Evolutionary conservation across 2,113 vertebrate species (phyloP).

Genomic region (Numenius arquata): DNA sequence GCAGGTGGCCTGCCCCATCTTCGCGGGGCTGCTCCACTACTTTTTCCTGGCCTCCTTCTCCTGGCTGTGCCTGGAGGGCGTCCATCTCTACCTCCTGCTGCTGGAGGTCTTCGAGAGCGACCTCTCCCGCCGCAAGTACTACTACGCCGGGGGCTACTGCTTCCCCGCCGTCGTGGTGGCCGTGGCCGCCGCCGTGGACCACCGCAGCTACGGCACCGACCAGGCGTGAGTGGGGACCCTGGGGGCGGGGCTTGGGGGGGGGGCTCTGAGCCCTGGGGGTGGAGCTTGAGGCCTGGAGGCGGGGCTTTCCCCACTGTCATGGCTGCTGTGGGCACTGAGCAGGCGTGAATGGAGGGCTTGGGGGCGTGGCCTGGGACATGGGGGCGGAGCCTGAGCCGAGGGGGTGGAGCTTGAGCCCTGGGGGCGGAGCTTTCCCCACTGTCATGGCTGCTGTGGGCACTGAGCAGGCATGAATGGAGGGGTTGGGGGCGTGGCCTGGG

Average conservation of each 20-base stretch:
- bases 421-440: too few species aligned
- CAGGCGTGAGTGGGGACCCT: constrained; percentile 82
- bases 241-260: not conserved
- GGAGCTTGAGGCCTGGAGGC: too few species aligned
- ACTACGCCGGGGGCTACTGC: constrained; percentile 92
- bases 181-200: constrained; percentile 90
- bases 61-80: constrained; percentile 93
- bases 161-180: constrained; percentile 91
- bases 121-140: constrained; percentile 90
- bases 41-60: constrained; percentile 94
- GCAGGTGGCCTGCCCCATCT: not conserved
- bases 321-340: too few species aligned
- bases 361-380: too few species aligned
- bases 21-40: constrained; percentile 81
- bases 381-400: too few species aligned
- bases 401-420: too few species aligned
- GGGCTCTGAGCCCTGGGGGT: too few species aligned
- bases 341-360: too few species aligned
- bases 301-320: too few species aligned
- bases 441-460: too few species aligned
- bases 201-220: constrained; percentile 93
- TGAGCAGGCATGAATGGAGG: too few species aligned
- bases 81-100: constrained; percentile 92
- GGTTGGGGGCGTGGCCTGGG: too few species aligned
- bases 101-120: constrained; percentile 93